Conservation (phyloP, 2,113 vertebrate species). For the Psittacula cyanocephala region DNA sequence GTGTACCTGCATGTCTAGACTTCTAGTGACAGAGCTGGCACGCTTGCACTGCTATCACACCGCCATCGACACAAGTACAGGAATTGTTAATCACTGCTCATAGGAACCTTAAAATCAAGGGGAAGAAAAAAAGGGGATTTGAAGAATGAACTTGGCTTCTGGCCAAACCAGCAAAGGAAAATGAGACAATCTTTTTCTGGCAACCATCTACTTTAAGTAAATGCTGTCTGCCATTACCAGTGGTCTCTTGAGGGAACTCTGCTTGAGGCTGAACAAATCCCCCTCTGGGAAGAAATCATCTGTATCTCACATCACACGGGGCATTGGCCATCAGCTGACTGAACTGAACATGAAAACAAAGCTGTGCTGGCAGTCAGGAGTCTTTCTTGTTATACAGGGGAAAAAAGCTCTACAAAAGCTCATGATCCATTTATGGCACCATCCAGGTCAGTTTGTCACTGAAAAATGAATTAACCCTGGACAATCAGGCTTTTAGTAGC, state of each 20-base stretch:
- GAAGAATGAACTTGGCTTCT: not conserved
- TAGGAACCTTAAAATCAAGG: not conserved
- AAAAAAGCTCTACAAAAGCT: not conserved
- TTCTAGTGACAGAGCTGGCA: not conserved
- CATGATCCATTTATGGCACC: not conserved
- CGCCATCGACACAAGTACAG: accelerated
- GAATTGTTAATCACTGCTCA: not conserved
- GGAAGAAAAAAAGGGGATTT: accelerated
- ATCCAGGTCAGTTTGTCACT: not conserved
- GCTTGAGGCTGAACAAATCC: not conserved
- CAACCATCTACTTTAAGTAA: not conserved
- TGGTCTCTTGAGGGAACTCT: not conserved
- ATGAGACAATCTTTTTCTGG: not conserved
- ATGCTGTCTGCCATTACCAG: not conserved
- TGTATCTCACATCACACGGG: not conserved
- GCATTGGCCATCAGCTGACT: not conserved
- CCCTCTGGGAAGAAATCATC: not conserved
- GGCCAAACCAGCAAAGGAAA: not conserved
- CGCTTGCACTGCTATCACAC: not conserved
- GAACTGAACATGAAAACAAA: not conserved
- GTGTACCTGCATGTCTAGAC: slow-evolving; percentile 42
- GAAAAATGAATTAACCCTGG: not conserved
- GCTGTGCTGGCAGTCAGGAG: not conserved
- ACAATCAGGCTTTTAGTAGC: not conserved
- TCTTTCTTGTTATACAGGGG: not conserved